phyloP scores from a whole-genome alignment of 2,797 vertebrate species.

The Prionace glauca region DNA sequence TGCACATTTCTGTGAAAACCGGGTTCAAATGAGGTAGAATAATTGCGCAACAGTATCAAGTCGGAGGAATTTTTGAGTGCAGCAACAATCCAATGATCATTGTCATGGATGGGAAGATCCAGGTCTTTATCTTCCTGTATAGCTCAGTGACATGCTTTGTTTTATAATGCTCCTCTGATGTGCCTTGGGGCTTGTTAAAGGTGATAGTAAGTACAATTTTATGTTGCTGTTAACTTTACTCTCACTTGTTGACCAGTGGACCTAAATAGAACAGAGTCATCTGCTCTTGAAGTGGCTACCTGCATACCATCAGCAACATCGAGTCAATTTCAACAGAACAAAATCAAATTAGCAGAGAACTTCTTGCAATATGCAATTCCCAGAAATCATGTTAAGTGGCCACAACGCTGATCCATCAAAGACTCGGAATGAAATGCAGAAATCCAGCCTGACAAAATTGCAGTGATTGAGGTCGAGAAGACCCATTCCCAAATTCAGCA shows the following conservation, averaged over 20 bases:
- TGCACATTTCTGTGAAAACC: no score
- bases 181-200: no score
- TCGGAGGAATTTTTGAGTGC: no score
- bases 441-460: neutral
- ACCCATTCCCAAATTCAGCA: neutral
- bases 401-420: neutral
- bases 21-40: no score
- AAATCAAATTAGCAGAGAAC: neutral
- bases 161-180: no score
- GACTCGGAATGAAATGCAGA: neutral
- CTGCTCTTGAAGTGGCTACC: neutral
- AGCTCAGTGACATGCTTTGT: no score
- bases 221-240: neutral
- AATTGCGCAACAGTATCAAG: no score
- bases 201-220: no score
- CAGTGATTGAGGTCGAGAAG: neutral
- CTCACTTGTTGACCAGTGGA: neutral
- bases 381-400: neutral
- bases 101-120: no score
- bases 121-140: no score
- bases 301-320: neutral
- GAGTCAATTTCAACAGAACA: neutral
- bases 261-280: neutral
- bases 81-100: no score
- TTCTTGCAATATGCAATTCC: neutral